A percentile compares a stretch with the other conserved stretches of the same genome.
phyloP scores from a whole-genome alignment of 1,140 invertebrate genomes.

The Conopomorpha cramerella region DNA sequence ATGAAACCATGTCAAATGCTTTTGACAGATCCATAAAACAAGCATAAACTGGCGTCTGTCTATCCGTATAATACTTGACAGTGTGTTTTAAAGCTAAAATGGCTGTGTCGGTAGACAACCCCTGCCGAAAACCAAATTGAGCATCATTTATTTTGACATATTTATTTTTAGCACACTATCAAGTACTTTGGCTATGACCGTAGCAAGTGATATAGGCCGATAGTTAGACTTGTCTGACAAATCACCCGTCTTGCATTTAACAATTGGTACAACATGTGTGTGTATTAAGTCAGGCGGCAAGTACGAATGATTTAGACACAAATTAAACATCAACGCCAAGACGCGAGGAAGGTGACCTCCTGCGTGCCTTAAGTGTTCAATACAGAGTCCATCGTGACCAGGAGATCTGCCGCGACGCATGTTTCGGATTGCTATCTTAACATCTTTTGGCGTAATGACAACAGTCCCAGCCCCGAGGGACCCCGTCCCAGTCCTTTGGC shows the following conservation, averaged over 20 bases:
- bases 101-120: constrained; percentile 1
- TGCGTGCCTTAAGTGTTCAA: neutral
- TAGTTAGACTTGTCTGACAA: constrained; percentile 1
- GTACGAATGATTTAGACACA: neutral
- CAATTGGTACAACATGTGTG: neutral
- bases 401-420: neutral
- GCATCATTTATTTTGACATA: constrained; percentile 1
- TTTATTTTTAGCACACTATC: constrained; percentile 1
- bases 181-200: neutral
- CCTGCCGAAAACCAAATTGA: constrained; percentile 1
- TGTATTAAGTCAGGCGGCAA: neutral
- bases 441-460: no score
- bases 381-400: no score
- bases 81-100: constrained; percentile 1
- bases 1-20: no score
- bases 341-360: neutral
- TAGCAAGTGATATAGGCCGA: constrained; percentile 1
- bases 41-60: neutral
- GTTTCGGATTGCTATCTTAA: no score
- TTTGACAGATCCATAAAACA: neutral
- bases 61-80: constrained; percentile 1
- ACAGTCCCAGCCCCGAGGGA: no score
- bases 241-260: constrained; percentile 1
- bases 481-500: no score
- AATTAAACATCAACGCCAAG: neutral